Conservation (phyloP, 2,113 vertebrate genomes). For the Dasyurus viverrinus region DNA sequence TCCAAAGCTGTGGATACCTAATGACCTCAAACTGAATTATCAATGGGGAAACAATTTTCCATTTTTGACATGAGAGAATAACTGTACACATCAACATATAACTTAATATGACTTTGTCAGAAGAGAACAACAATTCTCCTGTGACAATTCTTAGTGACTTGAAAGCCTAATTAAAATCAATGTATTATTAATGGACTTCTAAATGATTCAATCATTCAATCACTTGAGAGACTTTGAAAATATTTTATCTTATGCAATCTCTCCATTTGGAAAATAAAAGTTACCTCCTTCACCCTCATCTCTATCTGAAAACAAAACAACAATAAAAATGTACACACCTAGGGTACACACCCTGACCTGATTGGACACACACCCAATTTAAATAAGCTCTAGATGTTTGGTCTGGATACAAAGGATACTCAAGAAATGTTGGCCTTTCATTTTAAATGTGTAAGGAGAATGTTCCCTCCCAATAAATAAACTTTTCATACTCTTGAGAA, state of each 20-base stretch:
- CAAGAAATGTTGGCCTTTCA: background rate
- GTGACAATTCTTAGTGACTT: slow-evolving; percentile 65
- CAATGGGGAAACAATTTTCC: slow-evolving; percentile 53
- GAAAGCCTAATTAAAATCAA: slow-evolving; percentile 71
- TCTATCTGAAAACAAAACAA: slow-evolving; percentile 62
- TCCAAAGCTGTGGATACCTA: slow-evolving; percentile 56
- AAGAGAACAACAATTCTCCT: slow-evolving; percentile 73
- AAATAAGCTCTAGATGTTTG: background rate
- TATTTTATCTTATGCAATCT: slow-evolving; percentile 68
- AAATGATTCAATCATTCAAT: slow-evolving; percentile 70
- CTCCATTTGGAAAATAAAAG: slow-evolving; percentile 55
- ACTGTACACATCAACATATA: slow-evolving; percentile 51
- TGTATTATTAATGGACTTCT: slow-evolving; percentile 73
- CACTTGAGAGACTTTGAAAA: slow-evolving; percentile 65
- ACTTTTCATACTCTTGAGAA: background rate
- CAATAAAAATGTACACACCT: background rate
- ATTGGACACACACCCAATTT: slow-evolving; percentile 25
- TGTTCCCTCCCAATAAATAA: background rate
- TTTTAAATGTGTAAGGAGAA: background rate
- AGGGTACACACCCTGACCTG: slow-evolving; percentile 16
- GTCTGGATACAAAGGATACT: background rate
- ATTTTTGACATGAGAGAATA: slow-evolving; percentile 59
- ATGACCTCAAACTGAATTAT: slow-evolving; percentile 59
- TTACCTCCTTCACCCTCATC: background rate
- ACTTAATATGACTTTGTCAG: slow-evolving; percentile 63